These are phyloP conservation scores for Alosa alosa DNA, from an alignment of 2,113 vertebrate genomes.

Conservation along the genomic window DNA sequence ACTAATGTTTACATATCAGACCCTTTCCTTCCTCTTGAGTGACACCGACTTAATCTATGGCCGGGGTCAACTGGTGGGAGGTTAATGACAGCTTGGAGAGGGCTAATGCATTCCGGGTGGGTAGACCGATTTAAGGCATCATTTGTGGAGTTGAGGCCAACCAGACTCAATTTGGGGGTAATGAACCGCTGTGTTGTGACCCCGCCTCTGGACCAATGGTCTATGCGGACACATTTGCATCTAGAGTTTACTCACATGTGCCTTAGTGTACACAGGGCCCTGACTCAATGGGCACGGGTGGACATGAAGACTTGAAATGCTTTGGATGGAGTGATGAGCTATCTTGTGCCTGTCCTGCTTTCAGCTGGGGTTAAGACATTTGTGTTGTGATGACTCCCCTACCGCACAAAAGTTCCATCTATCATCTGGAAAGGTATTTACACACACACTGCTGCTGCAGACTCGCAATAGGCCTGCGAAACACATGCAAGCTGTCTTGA, in stretches of 20 bases:
- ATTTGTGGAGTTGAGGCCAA: conserved; percentile 42
- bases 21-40: conserved; percentile 1
- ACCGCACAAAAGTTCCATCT: not conserved
- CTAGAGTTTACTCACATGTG: not conserved
- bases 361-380: not conserved
- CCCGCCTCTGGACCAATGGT: not conserved
- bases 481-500: not conserved
- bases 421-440: not conserved
- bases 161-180: conserved; percentile 30
- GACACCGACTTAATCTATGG: conserved; percentile 27
- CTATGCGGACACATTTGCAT: not conserved
- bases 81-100: conserved; percentile 41
- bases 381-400: not conserved
- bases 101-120: conserved; percentile 37
- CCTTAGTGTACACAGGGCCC: not conserved
- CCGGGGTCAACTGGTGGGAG: conserved; percentile 37
- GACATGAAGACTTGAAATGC: not conserved
- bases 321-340: not conserved
- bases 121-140: conserved; percentile 28
- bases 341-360: not conserved
- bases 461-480: not conserved
- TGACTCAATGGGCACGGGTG: not conserved
- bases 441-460: not conserved
- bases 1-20: conserved; percentile 53
- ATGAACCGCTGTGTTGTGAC: conserved; percentile 25